These are phyloP conservation scores for Valencia hispanica DNA, from an alignment of 2,797 vertebrate species.

Conservation along the genomic window DNA sequence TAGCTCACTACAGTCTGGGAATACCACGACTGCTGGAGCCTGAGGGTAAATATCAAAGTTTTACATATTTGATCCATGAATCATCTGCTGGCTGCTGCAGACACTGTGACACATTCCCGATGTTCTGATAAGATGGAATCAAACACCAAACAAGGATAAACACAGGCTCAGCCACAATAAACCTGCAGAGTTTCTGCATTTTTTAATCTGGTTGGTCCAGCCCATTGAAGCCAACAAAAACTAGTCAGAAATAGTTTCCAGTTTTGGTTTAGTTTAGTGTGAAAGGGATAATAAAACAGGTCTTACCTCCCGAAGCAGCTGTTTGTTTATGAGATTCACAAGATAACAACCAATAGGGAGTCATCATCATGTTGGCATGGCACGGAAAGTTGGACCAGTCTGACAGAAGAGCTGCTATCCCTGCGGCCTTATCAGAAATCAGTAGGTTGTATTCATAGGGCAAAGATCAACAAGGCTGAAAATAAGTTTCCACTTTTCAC, in stretches of 20 bases:
- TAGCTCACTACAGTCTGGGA: slow-evolving; percentile 88
- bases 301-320: not conserved
- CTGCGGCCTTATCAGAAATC: not conserved
- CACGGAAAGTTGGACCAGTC: not conserved
- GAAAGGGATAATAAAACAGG: not conserved
- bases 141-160: not conserved
- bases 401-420: not conserved
- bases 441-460: not conserved
- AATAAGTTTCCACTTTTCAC: not conserved
- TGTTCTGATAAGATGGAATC: not conserved
- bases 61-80: not conserved
- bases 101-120: not conserved
- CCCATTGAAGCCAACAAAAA: not conserved
- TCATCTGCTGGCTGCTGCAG: not conserved
- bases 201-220: not conserved
- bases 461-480: not conserved
- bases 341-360: not conserved
- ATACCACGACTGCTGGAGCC: slow-evolving; percentile 94
- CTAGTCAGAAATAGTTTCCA: not conserved
- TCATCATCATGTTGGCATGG: not conserved
- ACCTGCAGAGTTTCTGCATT: not conserved
- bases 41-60: slow-evolving; percentile 83
- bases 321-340: not conserved
- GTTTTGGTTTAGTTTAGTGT: not conserved
- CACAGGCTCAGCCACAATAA: not conserved